Evolutionary conservation across 2,113 vertebrate genomes (phyloP).

Genomic region (Oreochromis niloticus): DNA sequence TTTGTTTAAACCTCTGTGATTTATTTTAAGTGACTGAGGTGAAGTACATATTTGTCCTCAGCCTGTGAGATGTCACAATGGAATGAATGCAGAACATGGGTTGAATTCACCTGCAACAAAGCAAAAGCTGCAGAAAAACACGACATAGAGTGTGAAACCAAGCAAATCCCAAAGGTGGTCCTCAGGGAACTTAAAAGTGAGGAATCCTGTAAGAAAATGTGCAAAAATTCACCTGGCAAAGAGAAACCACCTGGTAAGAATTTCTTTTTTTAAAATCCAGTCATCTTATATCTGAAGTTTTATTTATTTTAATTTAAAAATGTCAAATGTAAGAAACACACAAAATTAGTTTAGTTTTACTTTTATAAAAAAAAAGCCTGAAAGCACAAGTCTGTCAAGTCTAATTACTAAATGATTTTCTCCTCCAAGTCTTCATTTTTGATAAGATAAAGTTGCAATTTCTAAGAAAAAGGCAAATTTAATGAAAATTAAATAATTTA

Average conservation of each 20-base stretch:
- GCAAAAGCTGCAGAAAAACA: fast-evolving
- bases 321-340: neutral
- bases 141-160: fast-evolving
- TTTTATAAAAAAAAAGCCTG: neutral
- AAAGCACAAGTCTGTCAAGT: neutral
- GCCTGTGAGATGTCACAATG: neutral
- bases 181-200: fast-evolving
- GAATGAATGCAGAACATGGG: neutral
- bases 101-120: neutral
- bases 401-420: neutral
- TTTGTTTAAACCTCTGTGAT: neutral
- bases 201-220: neutral
- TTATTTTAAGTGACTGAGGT: neutral
- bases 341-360: neutral
- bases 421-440: neutral
- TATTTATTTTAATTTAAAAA: fast-evolving
- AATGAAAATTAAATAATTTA: neutral
- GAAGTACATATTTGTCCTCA: neutral
- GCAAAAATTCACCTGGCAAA: neutral
- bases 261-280: neutral
- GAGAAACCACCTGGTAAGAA: fast-evolving
- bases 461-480: neutral
- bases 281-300: neutral
- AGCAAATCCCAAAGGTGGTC: fast-evolving
- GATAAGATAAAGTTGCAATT: neutral